These are phyloP conservation scores for Falco concolor DNA, from an alignment of 2,797 vertebrate genomes.

Conservation along the genomic window DNA sequence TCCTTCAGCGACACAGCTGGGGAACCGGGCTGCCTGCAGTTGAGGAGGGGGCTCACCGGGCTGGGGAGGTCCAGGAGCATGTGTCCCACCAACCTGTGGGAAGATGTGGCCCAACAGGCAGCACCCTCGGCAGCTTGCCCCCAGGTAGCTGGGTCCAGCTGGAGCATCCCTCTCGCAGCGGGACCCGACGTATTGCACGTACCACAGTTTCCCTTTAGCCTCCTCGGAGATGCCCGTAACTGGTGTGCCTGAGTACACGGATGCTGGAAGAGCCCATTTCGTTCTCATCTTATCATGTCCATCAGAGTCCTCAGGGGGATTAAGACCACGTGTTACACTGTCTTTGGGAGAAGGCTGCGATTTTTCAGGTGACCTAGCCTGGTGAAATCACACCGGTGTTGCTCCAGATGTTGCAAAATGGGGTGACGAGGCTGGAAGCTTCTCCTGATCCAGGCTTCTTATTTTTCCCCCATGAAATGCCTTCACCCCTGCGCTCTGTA, in stretches of 20 bases:
- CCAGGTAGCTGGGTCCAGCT: background rate
- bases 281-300: background rate
- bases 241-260: accelerated
- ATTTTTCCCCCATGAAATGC: background rate
- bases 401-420: background rate
- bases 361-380: background rate
- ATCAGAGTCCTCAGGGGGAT: background rate
- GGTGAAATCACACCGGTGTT: background rate
- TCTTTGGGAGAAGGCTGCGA: background rate
- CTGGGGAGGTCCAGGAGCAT: background rate
- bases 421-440: background rate
- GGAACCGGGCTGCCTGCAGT: background rate
- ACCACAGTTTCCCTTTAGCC: background rate
- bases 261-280: background rate
- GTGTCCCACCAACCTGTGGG: accelerated
- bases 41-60: background rate
- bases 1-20: background rate
- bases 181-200: accelerated
- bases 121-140: background rate
- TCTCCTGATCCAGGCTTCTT: background rate
- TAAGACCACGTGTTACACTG: accelerated
- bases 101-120: background rate
- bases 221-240: background rate
- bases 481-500: background rate
- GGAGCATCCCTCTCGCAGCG: background rate